Percentiles rank a stretch among this genome's conserved stretches.
These are phyloP conservation scores for Andrena marginata DNA, from an alignment of 2,888 invertebrate genomes.

Conservation along the genomic window DNA sequence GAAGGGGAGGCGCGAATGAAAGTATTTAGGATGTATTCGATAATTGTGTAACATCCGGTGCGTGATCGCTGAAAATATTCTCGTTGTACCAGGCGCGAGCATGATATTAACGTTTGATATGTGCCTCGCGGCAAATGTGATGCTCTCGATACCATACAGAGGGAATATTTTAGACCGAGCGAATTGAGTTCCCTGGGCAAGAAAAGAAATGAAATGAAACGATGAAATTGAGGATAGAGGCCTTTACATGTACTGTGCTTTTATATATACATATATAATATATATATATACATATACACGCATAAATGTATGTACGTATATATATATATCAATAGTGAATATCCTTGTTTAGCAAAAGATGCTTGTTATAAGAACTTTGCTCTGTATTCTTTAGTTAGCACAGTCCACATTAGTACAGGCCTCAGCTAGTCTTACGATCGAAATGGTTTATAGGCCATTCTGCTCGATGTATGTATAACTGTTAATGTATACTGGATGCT, in stretches of 20 bases:
- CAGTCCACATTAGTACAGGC: constrained; percentile 79
- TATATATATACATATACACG: too few relatives aligned
- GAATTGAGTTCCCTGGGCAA: constrained; percentile 33
- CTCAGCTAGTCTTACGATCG: constrained; percentile 84
- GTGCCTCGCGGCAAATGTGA: constrained; percentile 61
- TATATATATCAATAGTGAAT: constrained; percentile 35
- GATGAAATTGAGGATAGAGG: constrained; percentile 72
- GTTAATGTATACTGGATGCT: constrained; percentile 74
- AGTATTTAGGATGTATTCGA: constrained; percentile 65
- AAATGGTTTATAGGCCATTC: constrained; percentile 79
- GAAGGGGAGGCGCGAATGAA: constrained; percentile 56
- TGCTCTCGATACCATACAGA: constrained; percentile 26
- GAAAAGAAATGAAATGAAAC: constrained; percentile 25
- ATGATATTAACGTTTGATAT: constrained; percentile 66
- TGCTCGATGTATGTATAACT: constrained; percentile 79
- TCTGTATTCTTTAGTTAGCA: constrained; percentile 62
- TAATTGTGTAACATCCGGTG: constrained; percentile 50
- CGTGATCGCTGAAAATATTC: constrained; percentile 63
- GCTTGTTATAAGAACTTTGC: constrained; percentile 63
- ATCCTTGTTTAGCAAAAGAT: constrained; percentile 61
- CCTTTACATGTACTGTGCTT: constrained; percentile 77
- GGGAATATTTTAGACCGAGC: constrained; percentile 57
- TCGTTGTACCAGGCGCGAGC: constrained; percentile 60
- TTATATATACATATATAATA: constrained; percentile 20
- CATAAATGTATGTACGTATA: too few relatives aligned